Base-by-base conservation (phyloP, 2,113 vertebrate species). In the Gallinago undulata region DNA sequence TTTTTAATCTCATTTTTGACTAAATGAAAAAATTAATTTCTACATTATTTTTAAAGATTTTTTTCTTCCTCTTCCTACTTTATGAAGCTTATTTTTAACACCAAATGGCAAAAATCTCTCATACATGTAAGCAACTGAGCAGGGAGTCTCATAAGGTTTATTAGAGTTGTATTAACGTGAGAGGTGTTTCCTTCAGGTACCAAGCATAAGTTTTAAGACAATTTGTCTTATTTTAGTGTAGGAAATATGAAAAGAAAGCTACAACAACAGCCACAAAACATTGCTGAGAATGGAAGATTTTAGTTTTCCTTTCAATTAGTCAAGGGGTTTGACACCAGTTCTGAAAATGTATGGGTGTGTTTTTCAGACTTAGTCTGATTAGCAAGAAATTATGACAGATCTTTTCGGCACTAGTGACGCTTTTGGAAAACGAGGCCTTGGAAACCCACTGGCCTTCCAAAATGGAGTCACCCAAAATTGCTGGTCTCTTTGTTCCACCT, bases 341-440 rank as follows among this genome's bases (percentile, higher is more conserved):
- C 76, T 92, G 47, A 53, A 75, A 86, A 62, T 14, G 7, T 30
- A 60, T 12, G 19, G 41, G 5, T 0, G 0, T 28, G 50, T 4
- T 66, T 75, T 74, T 70, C 79, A 6, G 2, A 35, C 27, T 72
- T 76, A 39, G 3, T 53, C 47, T 51, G 55, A 82, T 92, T 37
- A 79, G 27, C 45, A 79, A 53, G 33, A 75, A 89, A 39, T 24
- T 3, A 14, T 24, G 31, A 33, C 24, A 56, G 6, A 33, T 17
- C 10, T 69, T 73, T 39, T 87, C 0, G 1, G 62, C 21, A 50
- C 69, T 12, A 80, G 41, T 8, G 37, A 33, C 0, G 3, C 13
- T 72, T 74, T 87, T 67, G 56, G 47, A 37, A 87, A 84, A 74
- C 0, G 2, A 78, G 84, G 47, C 51, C 66, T 73, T 57, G 24